Base-by-base conservation (phyloP, 2,888 invertebrate species). In the Limenitis camilla region DNA sequence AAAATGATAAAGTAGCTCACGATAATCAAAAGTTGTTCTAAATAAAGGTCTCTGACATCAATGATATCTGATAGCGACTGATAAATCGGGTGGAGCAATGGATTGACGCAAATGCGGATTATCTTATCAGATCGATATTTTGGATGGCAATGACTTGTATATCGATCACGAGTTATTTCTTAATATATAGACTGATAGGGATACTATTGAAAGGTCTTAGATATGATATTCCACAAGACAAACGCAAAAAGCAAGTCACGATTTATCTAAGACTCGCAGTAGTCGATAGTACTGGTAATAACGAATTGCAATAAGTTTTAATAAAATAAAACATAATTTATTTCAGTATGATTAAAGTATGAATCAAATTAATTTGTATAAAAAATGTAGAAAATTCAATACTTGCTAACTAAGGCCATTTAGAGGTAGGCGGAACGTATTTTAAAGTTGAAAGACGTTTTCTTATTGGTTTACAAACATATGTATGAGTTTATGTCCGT, bases 71-170 rank as follows among this genome's bases (percentile, higher is more conserved):
- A 62, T 53, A 55, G 38, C 55, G 56, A 45, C 44, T 49, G 66
- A 68, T 69, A 67, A 61, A 36, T 41, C 45, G 36, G 50, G 52
- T 58, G 64, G 55, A 53, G 47, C 49, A 55, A 30, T 40, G 55
- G 57, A 61, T 64, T 69, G 69, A 69, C 69, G 69, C 65, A 68
- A 67, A 61, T 64, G 56, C 46, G 50, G 63, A 62, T 65, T 61
- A 64, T 64, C 64, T 61, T 62, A 63, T 63, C 63, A 10, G 36
- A 61, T 60, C 59, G 59, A 60, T 61, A 59, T 55, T 50, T 52
- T 55, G 54, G 51, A 49, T 51, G 58, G 56, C 55, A 57, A 55
- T 62, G 61, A 58, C 53, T 52, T 28, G 51, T 40, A 55, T 52
- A 43, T 58, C 49, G 62, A 61, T 67, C 64, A 64, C 63, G 61